Percentiles rank a stretch among this genome's conserved stretches.
Conservation (phyloP, 2,888 invertebrate genomes). For the Holacanthella duospinosa region DNA sequence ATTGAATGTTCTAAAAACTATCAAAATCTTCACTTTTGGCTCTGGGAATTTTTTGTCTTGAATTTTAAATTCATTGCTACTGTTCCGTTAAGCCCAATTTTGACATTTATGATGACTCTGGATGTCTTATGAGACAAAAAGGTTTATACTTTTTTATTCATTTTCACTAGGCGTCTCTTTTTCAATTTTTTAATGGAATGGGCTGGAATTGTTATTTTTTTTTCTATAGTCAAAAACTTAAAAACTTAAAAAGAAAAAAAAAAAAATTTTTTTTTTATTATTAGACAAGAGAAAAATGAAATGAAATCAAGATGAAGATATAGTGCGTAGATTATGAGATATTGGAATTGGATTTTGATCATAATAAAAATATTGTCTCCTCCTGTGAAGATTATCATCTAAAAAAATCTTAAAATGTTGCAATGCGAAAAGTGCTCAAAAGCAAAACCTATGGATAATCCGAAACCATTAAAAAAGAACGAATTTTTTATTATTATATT, state of each 20-base stretch:
- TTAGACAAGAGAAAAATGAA: background rate
- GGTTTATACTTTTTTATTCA: background rate
- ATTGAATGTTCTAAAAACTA: background rate
- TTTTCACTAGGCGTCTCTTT: background rate
- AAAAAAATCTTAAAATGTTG: background rate
- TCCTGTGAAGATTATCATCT: constrained; percentile 3
- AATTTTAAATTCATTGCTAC: background rate
- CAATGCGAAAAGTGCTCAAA: background rate
- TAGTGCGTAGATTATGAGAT: background rate
- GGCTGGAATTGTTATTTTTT: background rate
- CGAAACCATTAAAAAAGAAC: background rate
- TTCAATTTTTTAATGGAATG: background rate
- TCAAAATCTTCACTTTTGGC: background rate
- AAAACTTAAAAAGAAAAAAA: background rate
- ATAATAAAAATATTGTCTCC: constrained; percentile 3
- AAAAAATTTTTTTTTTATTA: background rate
- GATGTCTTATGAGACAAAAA: background rate
- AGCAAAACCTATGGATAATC: background rate
- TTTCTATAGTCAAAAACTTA: too few relatives aligned
- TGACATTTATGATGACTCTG: constrained; percentile 1
- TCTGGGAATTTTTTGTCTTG: background rate
- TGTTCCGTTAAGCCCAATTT: background rate
- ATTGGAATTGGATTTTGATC: constrained; percentile 2
- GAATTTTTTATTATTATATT: constrained; percentile 6
- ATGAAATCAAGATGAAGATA: background rate